Evolutionary conservation across 2,888 invertebrate genomes (phyloP), one percentile per base, ranked within the genome.

Genomic region (Rhabditophanes sp.): DNA sequence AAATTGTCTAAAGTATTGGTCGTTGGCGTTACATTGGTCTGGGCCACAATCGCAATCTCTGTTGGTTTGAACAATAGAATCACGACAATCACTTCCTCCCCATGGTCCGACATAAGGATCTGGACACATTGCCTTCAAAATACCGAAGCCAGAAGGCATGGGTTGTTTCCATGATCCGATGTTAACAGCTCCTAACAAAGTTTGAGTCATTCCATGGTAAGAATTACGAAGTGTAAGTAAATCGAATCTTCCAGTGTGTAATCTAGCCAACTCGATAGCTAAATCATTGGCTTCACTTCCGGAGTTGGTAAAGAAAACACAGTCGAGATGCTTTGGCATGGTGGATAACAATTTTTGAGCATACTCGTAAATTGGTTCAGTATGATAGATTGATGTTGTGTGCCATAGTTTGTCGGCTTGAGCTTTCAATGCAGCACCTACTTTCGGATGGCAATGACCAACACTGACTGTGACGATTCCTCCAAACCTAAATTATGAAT

Each of bases 251-350:
- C 56, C 78, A 0, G 90, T 88, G 64, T 84, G 76, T 1, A 81
- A 67, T 52, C 87, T 75, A 0, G 88, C 80, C 67, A 96, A 73
- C 19, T 85, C 65, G 46, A 82, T 73, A 0, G 93, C 93, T 37
- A 96, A 70, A 65, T 96, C 93, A 62, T 90, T 93, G 0, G 93
- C 90, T 69, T 96, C 93, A 4, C 85, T 82, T 0, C 93, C 93
- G 57, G 88, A 90, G 68, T 93, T 93, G 1, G 84, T 81, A 53
- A 90, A 76, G 64, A 85, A 88, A 30, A 4, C 8, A 28, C 11
- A 11, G 19, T 16, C 3, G 21, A 93, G 72, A 52, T 83, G 75
- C 6, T 76, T 80, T 0, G 90, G 87, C 42, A 93, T 69, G 63
- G 79, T 87, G 0, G 74, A 69, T 0, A 76, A 74, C 35, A 96